These are phyloP conservation scores for Melozone crissalis DNA, from an alignment of 2,113 vertebrate genomes.

Conservation along the genomic window DNA sequence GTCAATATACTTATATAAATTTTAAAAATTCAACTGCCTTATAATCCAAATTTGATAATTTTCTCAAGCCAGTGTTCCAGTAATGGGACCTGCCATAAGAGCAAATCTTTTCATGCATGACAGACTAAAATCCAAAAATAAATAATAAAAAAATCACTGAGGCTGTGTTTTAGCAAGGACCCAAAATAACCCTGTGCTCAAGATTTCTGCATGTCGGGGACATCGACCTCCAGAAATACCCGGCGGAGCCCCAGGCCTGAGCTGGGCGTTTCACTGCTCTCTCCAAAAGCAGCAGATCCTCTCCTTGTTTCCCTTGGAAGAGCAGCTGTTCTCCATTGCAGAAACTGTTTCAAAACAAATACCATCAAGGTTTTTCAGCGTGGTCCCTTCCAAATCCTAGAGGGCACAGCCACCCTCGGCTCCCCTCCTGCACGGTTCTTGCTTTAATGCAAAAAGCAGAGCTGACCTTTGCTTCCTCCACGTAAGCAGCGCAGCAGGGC, in stretches of 20 bases:
- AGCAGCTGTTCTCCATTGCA: not conserved
- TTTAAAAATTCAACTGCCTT: not conserved
- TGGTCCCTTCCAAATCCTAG: not conserved
- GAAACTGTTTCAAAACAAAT: not conserved
- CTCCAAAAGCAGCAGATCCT: not conserved
- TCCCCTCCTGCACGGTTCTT: not conserved
- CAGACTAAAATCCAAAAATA: not conserved
- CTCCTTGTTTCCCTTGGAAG: not conserved
- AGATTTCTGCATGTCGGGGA: not conserved
- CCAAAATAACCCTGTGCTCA: not conserved
- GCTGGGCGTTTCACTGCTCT: not conserved
- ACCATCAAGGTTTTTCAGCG: not conserved
- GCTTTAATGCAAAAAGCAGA: not conserved
- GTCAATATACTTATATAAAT: not conserved
- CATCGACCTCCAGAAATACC: not conserved
- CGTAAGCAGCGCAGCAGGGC: not conserved
- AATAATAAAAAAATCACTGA: not conserved
- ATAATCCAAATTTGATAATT: not conserved
- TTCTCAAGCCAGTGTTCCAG: not conserved
- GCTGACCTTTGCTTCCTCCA: not conserved
- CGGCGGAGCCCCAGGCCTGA: not conserved
- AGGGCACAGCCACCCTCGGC: not conserved
- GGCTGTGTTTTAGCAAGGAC: not conserved
- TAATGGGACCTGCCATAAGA: not conserved
- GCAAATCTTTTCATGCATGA: not conserved